These are phyloP conservation scores for Drusus annulatus DNA, from an alignment of 1,140 invertebrate genomes.

Conservation along the genomic window DNA sequence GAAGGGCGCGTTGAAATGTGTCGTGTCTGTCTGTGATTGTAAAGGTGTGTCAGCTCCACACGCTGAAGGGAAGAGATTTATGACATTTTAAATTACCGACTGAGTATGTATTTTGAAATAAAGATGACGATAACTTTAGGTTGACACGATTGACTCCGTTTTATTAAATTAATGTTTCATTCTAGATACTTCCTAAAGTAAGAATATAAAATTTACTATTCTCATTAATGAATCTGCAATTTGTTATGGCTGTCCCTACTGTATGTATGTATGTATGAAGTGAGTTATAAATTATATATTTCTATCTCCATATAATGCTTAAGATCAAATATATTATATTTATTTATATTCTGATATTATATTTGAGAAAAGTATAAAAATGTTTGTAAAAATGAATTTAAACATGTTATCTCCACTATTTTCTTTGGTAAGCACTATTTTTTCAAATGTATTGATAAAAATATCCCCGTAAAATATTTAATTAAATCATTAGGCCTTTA, in stretches of 20 bases:
- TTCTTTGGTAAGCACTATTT: too few relatives aligned
- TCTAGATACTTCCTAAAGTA: neutral
- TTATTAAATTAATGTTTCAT: neutral
- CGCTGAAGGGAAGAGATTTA: constrained; percentile 20
- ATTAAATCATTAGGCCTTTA: neutral
- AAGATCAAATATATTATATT: neutral
- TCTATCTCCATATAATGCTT: neutral
- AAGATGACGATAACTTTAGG: neutral
- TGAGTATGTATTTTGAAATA: constrained; percentile 23
- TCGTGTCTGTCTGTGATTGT: constrained; percentile 54
- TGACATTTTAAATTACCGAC: constrained; percentile 43
- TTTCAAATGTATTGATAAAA: too few relatives aligned
- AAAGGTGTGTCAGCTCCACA: constrained; percentile 21
- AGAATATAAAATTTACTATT: constrained; percentile 11
- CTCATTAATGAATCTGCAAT: neutral
- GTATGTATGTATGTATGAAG: constrained; percentile 5
- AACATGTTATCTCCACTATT: too few relatives aligned
- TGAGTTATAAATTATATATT: neutral
- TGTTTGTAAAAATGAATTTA: too few relatives aligned
- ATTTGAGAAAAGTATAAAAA: neutral
- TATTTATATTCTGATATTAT: neutral
- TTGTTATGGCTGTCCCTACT: neutral
- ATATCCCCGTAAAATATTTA: too few relatives aligned
- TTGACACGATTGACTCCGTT: neutral
- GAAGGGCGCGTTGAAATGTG: neutral